These are phyloP conservation scores for Leptopilina boulardi DNA, from an alignment of 1,140 invertebrate genomes.

Conservation along the genomic window DNA sequence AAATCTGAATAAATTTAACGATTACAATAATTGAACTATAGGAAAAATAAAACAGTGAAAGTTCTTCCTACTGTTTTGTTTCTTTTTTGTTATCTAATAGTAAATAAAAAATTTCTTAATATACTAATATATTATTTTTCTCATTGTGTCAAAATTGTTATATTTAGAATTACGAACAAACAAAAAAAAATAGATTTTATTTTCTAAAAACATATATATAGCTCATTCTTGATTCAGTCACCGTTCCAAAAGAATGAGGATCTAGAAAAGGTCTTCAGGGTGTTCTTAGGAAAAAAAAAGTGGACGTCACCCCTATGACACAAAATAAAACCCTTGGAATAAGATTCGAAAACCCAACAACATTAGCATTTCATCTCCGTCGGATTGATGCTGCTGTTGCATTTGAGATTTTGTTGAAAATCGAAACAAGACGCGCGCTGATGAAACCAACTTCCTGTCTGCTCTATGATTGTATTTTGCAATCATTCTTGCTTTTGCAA, in stretches of 20 bases:
- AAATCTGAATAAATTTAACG: too few relatives aligned
- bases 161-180: too few relatives aligned
- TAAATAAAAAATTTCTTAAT: too few relatives aligned
- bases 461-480: slow-evolving; percentile 47
- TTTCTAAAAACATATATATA: not conserved
- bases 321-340: not conserved
- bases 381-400: not conserved
- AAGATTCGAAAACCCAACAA: slow-evolving; percentile 8
- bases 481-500: slow-evolving; percentile 44
- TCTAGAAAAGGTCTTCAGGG: slow-evolving; percentile 1
- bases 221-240: not conserved
- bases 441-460: slow-evolving; percentile 56
- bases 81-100: too few relatives aligned
- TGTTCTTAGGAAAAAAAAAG: slow-evolving; percentile 23
- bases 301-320: slow-evolving; percentile 1
- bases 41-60: too few relatives aligned
- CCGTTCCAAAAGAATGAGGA: not conserved
- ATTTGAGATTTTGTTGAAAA: not conserved
- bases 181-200: not conserved
- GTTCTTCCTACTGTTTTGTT: too few relatives aligned
- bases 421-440: slow-evolving; percentile 33
- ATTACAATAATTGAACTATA: too few relatives aligned
- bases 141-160: too few relatives aligned
- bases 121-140: too few relatives aligned
- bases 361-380: not conserved